phyloP scores from a whole-genome alignment of 2,888 invertebrate genomes.

The Apeira syringaria region DNA sequence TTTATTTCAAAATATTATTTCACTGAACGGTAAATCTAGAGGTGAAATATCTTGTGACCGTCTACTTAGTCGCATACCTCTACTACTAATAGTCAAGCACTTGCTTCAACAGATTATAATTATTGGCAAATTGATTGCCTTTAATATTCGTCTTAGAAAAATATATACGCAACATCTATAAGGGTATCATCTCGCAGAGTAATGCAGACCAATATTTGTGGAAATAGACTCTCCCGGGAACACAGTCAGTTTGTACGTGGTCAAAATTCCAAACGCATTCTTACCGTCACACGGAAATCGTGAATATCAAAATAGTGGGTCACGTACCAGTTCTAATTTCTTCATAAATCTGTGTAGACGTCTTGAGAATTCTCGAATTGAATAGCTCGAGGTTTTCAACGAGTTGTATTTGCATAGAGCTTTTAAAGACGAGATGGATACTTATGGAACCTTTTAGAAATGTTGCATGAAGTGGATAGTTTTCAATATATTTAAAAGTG shows the following conservation, averaged over 20 bases:
- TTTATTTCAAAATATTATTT: too few relatives aligned
- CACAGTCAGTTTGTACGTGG: constrained; percentile 58
- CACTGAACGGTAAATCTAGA: too few relatives aligned
- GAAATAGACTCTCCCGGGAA: constrained; percentile 57
- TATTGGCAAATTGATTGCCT: too few relatives aligned
- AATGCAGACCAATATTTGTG: constrained; percentile 65
- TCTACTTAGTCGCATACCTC: too few relatives aligned
- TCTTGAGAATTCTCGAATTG: constrained; percentile 37
- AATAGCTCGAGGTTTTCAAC: constrained; percentile 33
- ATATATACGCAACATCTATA: too few relatives aligned
- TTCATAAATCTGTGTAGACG: constrained; percentile 51
- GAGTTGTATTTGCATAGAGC: constrained; percentile 16
- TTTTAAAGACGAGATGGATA: constrained; percentile 10
- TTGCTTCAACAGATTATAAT: too few relatives aligned
- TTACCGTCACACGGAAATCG: constrained; percentile 42
- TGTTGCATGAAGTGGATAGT: too few relatives aligned
- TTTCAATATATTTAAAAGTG: too few relatives aligned
- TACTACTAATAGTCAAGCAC: too few relatives aligned
- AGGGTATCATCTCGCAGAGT: constrained; percentile 16
- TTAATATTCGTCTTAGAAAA: too few relatives aligned
- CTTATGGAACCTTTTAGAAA: constrained; percentile 18
- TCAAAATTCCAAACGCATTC: constrained; percentile 54
- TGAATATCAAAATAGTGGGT: constrained; percentile 50
- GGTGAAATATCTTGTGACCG: too few relatives aligned
- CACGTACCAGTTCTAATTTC: constrained; percentile 60